Evolutionary conservation across 2,888 invertebrate species (phyloP).

Genomic region (Aporophyla nigra): DNA sequence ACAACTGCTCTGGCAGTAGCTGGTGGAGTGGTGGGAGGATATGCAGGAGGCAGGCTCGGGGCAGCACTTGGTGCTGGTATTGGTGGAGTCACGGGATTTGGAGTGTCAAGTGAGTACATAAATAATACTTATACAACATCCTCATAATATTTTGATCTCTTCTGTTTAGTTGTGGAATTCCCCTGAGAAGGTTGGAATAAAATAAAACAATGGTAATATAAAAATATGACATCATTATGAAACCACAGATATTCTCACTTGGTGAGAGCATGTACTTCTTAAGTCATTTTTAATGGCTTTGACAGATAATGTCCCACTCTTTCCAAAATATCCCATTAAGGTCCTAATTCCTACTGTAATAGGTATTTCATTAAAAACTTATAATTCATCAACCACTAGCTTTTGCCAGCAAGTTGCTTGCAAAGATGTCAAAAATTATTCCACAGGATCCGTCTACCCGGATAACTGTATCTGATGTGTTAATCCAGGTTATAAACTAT

Average conservation of each 20-base stretch:
- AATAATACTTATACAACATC: neutral
- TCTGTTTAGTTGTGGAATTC: too few relatives aligned
- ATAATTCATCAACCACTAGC: neutral
- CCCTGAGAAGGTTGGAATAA: neutral
- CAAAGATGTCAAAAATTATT: too few relatives aligned
- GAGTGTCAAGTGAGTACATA: constrained; percentile 76
- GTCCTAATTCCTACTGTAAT: neutral
- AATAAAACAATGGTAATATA: neutral
- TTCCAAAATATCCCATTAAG: neutral
- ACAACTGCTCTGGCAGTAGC: constrained; percentile 78
- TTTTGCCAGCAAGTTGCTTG: too few relatives aligned
- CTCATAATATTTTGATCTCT: neutral
- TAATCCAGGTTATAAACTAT: too few relatives aligned
- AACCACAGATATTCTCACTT: neutral
- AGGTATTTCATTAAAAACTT: neutral
- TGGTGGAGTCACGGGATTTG: constrained; percentile 79
- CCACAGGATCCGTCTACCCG: too few relatives aligned
- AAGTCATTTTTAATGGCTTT: neutral
- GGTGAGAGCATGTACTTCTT: neutral
- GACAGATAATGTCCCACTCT: neutral
- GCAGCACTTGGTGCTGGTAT: constrained; percentile 83
- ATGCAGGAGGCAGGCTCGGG: constrained; percentile 80
- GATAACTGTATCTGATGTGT: too few relatives aligned
- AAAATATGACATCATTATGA: neutral
- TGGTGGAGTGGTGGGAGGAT: constrained; percentile 81